These are phyloP conservation scores for Ellobius talpinus DNA, from an alignment of 2,113 vertebrate genomes.

Conservation along the genomic window DNA sequence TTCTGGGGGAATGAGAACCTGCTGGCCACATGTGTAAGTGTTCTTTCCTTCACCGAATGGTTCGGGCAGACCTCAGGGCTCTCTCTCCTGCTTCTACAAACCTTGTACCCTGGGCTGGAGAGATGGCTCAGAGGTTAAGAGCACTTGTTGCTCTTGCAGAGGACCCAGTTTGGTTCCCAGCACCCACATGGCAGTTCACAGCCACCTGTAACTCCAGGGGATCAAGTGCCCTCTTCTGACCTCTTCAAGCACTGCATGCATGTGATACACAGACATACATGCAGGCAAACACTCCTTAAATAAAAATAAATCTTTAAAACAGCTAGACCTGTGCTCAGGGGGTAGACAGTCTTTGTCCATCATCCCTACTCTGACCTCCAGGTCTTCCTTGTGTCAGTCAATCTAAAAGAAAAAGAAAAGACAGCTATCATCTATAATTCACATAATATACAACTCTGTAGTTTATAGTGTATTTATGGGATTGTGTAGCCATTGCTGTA, in stretches of 20 bases:
- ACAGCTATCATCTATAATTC: neutral
- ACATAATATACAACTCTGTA: neutral
- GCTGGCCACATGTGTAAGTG: fast-evolving
- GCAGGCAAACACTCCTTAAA: neutral
- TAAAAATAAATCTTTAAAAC: neutral
- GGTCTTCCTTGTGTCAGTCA: neutral
- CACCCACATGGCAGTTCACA: neutral
- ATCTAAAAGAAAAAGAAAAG: neutral
- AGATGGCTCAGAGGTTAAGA: neutral
- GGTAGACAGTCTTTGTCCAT: too few species aligned
- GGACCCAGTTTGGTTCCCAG: neutral
- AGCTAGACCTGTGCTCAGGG: neutral
- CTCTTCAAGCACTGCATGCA: neutral
- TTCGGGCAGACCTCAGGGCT: neutral
- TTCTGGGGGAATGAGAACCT: neutral
- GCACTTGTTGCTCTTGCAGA: neutral
- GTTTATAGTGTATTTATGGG: neutral
- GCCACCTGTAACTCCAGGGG: neutral
- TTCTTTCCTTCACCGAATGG: neutral
- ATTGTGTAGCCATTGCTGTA: neutral
- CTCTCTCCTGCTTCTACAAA: neutral
- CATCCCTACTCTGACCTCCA: fast-evolving
- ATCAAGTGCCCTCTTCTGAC: neutral
- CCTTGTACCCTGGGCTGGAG: neutral
- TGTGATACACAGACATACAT: neutral